Base-by-base conservation (phyloP, 2,113 vertebrate genomes). In the Chloroceryle aenea region DNA sequence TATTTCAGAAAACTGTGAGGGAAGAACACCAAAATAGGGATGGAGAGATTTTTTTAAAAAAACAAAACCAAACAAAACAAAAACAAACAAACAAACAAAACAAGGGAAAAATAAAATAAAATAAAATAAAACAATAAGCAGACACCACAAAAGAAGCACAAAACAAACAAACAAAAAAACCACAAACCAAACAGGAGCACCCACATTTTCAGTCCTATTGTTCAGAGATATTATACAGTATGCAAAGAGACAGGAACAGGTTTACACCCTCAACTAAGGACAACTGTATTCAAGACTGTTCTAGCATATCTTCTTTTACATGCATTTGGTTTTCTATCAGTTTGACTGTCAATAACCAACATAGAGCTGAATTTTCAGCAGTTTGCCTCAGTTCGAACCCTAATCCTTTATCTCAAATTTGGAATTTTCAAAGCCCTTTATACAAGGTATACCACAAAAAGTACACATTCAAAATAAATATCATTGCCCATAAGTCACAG, bases 191-290 rank as follows among this genome's bases (percentile, higher is more conserved):
- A 48, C 10, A 48, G 20, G 45, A 10, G 12, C 48, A 50, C 48
- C 48, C 48, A 50, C 48, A 26, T 71, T 78, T 38, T 64, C 32
- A 34, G 25, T 40, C 23, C 43, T 59, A 72, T 59, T 23, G 74
- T 52, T 47, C 55, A 85, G 55, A 73, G 7, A 15, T 47, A 29
- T 61, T 34, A 56, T 30, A 40, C 36, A 56, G 47, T 7, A 79
- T 19, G 20, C 47, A 74, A 47, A 86, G 30, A 93, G 85, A 68
- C 22, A 43, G 25, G 47, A 79, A 93, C 7, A 74, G 23, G 43
- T 22, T 79, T 62, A 58, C 14, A 7, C 5, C 42, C 50, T 45
- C 9, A 22, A 0, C 0, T 62, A 25, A 4, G 19, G 14, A 14
- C 40, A 80, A 34, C 12, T 26, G 9, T 56, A 56, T 45, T 89